Evolutionary conservation across 2,797 vertebrate genomes (phyloP).

Genomic region (Myotis myotis): DNA sequence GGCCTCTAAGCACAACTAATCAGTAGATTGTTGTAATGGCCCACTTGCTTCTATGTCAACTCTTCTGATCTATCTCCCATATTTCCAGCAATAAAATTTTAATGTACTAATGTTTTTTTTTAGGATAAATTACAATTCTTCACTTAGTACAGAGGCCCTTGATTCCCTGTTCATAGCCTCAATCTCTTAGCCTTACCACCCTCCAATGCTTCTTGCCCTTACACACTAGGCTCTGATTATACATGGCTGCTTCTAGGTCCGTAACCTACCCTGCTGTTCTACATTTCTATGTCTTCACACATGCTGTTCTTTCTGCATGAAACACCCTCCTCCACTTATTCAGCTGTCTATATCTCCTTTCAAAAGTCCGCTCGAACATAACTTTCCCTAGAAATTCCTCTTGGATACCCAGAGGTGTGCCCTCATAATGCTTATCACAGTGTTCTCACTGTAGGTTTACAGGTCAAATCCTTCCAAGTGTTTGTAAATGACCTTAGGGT

Average conservation of each 20-base stretch:
- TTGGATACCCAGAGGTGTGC: not conserved
- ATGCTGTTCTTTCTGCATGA: not conserved
- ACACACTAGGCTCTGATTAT: not conserved
- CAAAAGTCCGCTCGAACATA: not conserved
- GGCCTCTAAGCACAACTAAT: not conserved
- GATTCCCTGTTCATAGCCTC: not conserved
- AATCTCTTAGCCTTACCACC: not conserved
- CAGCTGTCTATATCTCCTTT: not conserved
- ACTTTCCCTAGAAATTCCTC: not conserved
- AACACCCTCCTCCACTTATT: not conserved
- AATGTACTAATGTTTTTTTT: not conserved
- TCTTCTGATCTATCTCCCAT: not conserved
- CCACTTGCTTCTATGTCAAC: not conserved
- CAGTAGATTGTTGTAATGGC: not conserved
- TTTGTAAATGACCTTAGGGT: not conserved
- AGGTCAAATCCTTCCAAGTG: not conserved
- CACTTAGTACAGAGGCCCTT: not conserved
- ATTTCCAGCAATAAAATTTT: conserved; percentile 21
- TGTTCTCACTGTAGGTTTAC: not conserved
- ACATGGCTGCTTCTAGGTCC: not conserved
- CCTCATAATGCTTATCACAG: not conserved
- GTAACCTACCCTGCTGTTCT: not conserved
- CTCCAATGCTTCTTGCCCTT: not conserved
- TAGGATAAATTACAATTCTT: conserved; percentile 15
- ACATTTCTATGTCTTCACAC: not conserved